Evolutionary conservation across 2,797 vertebrate genomes (phyloP).

Genomic region (Gouania willdenowi): DNA sequence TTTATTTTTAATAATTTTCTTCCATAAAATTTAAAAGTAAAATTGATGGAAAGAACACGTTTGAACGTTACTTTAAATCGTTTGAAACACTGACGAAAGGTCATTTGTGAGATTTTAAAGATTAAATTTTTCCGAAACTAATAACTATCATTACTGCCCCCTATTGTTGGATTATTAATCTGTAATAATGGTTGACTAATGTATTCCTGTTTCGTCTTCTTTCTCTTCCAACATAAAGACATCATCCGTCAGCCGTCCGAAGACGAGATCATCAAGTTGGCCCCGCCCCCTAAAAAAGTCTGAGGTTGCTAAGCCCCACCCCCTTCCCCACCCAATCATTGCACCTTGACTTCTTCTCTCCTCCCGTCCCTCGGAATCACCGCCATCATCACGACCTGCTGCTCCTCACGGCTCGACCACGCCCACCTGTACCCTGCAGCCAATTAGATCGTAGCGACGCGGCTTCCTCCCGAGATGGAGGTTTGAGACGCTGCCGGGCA

Average conservation of each 20-base stretch:
- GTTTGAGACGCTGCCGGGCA: not conserved
- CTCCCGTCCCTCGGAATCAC: constrained; percentile 48
- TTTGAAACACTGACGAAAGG: no score
- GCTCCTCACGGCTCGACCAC: not conserved
- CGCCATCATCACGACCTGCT: constrained; percentile 14
- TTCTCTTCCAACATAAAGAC: constrained; percentile 63
- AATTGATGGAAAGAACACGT: no score
- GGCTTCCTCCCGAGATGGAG: constrained; percentile 22
- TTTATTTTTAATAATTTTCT: no score
- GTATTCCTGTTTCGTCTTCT: constrained; percentile 2
- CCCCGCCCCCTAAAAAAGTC: constrained; percentile 91
- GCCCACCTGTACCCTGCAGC: constrained; percentile 17
- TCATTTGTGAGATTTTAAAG: no score
- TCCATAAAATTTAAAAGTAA: no score
- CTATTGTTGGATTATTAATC: no score
- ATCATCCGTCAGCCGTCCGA: constrained; percentile 95
- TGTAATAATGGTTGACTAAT: not conserved
- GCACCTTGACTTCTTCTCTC: constrained; percentile 58
- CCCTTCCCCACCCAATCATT: constrained; percentile 33
- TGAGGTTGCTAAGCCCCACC: no score
- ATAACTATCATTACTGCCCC: no score
- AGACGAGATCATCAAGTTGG: constrained; percentile 95
- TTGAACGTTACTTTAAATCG: no score
- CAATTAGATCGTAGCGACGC: constrained; percentile 59
- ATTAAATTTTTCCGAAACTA: no score